Conservation (phyloP, 1,140 invertebrate genomes). For the Bombyx mori region ASM3026992v2 NC_085115.1:9305501-9306000, state of each 20-base stretch:
- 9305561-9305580: no score
- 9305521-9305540: no score
- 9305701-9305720: not conserved
- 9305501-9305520: not conserved
- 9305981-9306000: no score
- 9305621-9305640: no score
- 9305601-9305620: no score
- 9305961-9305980: conserved; percentile 34
- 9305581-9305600: no score
- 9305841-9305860: conserved; percentile 18
- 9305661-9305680: not conserved
- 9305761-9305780: no score
- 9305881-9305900: conserved; percentile 5
- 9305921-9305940: conserved; percentile 65
- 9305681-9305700: not conserved
- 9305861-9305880: conserved; percentile 12
- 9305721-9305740: no score
- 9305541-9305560: not conserved
- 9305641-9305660: no score
- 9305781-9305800: no score
- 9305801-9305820: not conserved
- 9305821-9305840: conserved; percentile 17
- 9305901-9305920: conserved; percentile 57
- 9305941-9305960: conserved; percentile 67
- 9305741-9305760: no score